These are phyloP conservation scores for Dascillus cervinus DNA, from an alignment of 2,888 invertebrate species.

Conservation along the genomic window DNA sequence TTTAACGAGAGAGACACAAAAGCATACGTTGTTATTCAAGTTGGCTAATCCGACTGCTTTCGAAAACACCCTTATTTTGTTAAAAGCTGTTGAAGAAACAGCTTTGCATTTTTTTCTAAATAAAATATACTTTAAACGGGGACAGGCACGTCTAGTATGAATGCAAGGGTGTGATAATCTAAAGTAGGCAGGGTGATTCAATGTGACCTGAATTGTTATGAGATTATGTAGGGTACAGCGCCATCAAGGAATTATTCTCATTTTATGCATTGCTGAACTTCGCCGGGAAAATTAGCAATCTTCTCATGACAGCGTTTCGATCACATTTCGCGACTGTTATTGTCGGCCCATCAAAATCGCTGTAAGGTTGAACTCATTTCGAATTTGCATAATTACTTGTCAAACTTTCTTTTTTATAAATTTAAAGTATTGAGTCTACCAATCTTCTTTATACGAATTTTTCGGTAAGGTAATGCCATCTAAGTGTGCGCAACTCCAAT, in stretches of 20 bases:
- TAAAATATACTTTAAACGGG: conserved; percentile 10
- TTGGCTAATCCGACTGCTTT: conserved; percentile 15
- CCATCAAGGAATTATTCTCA: conserved; percentile 22
- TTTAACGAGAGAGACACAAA: conserved; percentile 16
- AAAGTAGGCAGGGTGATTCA: conserved; percentile 16
- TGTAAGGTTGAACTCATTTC: no score
- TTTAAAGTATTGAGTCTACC: no score
- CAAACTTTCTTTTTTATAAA: no score
- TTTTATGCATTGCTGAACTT: conserved; percentile 22
- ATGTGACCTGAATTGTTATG: conserved; percentile 23
- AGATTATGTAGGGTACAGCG: conserved; percentile 24
- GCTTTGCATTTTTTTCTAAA: conserved; percentile 17
- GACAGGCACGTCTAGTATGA: conserved; percentile 7
- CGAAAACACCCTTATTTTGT: conserved; percentile 15
- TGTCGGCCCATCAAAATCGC: no score
- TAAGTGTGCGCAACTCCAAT: no score
- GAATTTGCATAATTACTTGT: no score
- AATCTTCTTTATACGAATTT: no score
- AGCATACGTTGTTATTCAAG: conserved; percentile 17
- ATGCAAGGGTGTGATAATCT: conserved; percentile 22
- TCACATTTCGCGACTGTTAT: no score
- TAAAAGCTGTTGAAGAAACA: conserved; percentile 14
- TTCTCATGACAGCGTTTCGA: conserved; percentile 19
- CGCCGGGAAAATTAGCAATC: conserved; percentile 22
- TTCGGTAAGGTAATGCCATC: no score